A percentile compares a stretch with the other conserved stretches of the same genome.
phyloP scores from a whole-genome alignment of 2,888 invertebrate genomes.

The Phragmatobia fuliginosa region DNA sequence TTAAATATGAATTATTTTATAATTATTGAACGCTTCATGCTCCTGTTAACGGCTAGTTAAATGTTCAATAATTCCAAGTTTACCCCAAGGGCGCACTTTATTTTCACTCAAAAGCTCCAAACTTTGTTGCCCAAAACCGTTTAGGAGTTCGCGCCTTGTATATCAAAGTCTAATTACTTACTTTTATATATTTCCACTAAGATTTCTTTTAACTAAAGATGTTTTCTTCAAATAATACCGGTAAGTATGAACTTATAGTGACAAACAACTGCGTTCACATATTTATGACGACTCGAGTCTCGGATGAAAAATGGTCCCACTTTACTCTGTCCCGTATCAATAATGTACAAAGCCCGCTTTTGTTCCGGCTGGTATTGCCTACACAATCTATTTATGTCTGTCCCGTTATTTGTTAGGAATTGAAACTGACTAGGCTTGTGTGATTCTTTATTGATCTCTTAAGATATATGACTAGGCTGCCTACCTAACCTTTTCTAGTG shows the following conservation, averaged over 20 bases:
- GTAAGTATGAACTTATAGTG: constrained; percentile 26
- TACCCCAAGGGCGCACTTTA: constrained; percentile 1
- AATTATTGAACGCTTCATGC: background rate
- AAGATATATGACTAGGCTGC: constrained; percentile 8
- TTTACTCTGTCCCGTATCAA: constrained; percentile 46
- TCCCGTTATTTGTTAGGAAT: constrained; percentile 41
- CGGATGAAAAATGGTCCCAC: constrained; percentile 41
- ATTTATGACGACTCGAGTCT: constrained; percentile 36
- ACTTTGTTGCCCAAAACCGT: constrained; percentile 8
- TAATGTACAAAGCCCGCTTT: constrained; percentile 48
- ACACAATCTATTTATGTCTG: constrained; percentile 46
- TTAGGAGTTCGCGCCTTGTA: background rate
- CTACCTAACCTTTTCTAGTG: background rate
- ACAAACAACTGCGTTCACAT: constrained; percentile 41
- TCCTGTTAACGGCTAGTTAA: constrained; percentile 7
- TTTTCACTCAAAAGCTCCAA: constrained; percentile 11
- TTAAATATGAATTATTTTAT: background rate
- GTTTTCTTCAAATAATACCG: constrained; percentile 28
- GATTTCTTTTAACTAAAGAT: background rate
- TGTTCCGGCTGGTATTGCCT: constrained; percentile 45
- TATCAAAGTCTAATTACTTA: constrained; percentile 11
- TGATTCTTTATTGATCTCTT: constrained; percentile 23
- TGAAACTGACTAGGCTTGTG: constrained; percentile 32
- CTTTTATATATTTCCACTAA: background rate
- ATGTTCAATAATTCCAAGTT: constrained; percentile 7